Percentiles rank a stretch among this genome's conserved stretches.
These are phyloP conservation scores for Anhinga rufa DNA, from an alignment of 2,113 vertebrate species.

Conservation along the genomic window DNA sequence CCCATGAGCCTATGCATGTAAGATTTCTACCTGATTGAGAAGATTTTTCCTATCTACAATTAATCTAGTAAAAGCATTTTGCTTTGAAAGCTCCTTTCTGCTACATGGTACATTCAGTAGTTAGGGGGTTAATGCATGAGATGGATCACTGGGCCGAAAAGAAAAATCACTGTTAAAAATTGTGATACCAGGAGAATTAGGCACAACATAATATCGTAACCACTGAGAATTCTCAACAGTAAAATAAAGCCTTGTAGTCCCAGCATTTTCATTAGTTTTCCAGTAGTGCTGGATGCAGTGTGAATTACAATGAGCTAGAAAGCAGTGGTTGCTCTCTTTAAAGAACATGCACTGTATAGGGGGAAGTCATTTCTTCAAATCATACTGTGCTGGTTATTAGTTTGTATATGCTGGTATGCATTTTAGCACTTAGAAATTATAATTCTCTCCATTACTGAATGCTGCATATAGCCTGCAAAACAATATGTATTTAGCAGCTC, in stretches of 20 bases:
- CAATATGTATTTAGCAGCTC: not conserved
- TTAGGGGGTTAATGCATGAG: slow-evolving; percentile 68
- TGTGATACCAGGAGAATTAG: slow-evolving; percentile 68
- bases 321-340: slow-evolving; percentile 60
- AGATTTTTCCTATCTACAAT: slow-evolving; percentile 21
- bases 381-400: slow-evolving; percentile 38
- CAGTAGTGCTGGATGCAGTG: slow-evolving; percentile 65
- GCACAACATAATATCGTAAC: slow-evolving; percentile 69
- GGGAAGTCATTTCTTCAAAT: slow-evolving; percentile 26
- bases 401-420: slow-evolving; percentile 10
- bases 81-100: slow-evolving; percentile 33
- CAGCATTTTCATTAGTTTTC: slow-evolving; percentile 82
- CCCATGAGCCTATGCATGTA: not conserved
- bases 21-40: not conserved
- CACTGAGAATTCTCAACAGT: slow-evolving; percentile 77
- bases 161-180: slow-evolving; percentile 71
- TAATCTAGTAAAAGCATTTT: not conserved
- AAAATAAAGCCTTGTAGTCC: slow-evolving; percentile 75
- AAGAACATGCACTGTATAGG: slow-evolving; percentile 21
- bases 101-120: not conserved
- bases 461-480: slow-evolving; percentile 3
- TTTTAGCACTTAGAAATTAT: slow-evolving; percentile 30
- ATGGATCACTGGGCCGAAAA: slow-evolving; percentile 70
- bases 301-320: slow-evolving; percentile 79
- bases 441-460: slow-evolving; percentile 6